These are phyloP conservation scores for Cephus pulcher DNA, from an alignment of 2,888 invertebrate species.

Conservation along the genomic window DNA sequence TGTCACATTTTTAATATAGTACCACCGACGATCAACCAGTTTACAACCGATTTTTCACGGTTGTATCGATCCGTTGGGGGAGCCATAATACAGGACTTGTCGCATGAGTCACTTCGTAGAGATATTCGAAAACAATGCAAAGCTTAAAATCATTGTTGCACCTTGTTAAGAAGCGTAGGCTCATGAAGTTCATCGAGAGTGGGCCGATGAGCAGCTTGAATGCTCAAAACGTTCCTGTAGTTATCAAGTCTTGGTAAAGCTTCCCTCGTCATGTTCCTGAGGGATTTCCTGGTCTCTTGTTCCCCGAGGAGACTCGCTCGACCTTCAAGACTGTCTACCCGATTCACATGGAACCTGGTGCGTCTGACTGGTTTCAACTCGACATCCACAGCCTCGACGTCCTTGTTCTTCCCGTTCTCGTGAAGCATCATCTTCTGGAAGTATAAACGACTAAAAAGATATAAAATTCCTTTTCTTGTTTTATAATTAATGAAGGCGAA, in stretches of 20 bases:
- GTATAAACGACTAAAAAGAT: neutral
- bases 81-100: neutral
- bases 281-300: constrained; percentile 59
- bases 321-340: constrained; percentile 70
- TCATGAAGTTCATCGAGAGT: constrained; percentile 91
- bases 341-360: constrained; percentile 73
- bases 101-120: neutral
- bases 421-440: constrained; percentile 46
- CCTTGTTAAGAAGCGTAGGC: constrained; percentile 83
- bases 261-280: constrained; percentile 81
- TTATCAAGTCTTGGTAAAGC: constrained; percentile 89
- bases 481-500: constrained; percentile 20
- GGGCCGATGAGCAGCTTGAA: constrained; percentile 88
- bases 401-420: constrained; percentile 50
- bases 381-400: constrained; percentile 52
- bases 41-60: neutral
- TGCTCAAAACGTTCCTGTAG: constrained; percentile 88
- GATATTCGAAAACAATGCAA: neutral
- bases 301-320: constrained; percentile 62
- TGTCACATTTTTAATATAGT: neutral
- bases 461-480: constrained; percentile 4
- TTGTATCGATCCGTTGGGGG: neutral
- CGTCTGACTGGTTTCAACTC: constrained; percentile 65
- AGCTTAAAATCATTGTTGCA: constrained; percentile 58
- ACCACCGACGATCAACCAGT: neutral